These are phyloP conservation scores for Nymphalis c-album DNA, from an alignment of 2,888 invertebrate genomes.

Conservation along the genomic window DNA sequence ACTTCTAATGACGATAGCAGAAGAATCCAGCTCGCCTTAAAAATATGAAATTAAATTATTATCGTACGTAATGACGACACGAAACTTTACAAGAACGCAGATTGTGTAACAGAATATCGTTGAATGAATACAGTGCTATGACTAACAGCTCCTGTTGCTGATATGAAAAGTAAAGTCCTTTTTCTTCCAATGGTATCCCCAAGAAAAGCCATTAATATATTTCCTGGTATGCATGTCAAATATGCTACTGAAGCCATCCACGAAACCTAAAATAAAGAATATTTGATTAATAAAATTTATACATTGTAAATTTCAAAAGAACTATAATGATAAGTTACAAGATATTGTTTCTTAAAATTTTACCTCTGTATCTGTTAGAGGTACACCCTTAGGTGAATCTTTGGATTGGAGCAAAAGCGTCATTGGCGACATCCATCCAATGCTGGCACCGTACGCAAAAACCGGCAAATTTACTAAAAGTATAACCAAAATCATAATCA, in stretches of 20 bases:
- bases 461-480: conserved; percentile 73
- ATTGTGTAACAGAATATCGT: too few species aligned
- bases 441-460: conserved; percentile 71
- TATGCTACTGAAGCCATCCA: conserved; percentile 66
- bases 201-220: conserved; percentile 55
- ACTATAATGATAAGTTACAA: not conserved
- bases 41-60: conserved; percentile 5
- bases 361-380: conserved; percentile 64
- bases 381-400: conserved; percentile 58
- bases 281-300: not conserved
- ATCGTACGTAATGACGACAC: not conserved
- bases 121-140: not conserved
- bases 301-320: not conserved
- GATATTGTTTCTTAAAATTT: conserved; percentile 31
- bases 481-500: too few species aligned
- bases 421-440: conserved; percentile 81
- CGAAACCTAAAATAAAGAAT: conserved; percentile 53
- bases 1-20: conserved; percentile 56
- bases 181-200: conserved; percentile 65
- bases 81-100: too few species aligned
- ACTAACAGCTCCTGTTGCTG: conserved; percentile 55
- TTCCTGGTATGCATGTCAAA: conserved; percentile 52
- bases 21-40: conserved; percentile 53
- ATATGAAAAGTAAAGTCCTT: conserved; percentile 54
- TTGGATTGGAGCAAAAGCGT: conserved; percentile 70